phyloP scores from a whole-genome alignment of 2,888 invertebrate genomes.

The Zhuqinia jingwanae region DNA sequence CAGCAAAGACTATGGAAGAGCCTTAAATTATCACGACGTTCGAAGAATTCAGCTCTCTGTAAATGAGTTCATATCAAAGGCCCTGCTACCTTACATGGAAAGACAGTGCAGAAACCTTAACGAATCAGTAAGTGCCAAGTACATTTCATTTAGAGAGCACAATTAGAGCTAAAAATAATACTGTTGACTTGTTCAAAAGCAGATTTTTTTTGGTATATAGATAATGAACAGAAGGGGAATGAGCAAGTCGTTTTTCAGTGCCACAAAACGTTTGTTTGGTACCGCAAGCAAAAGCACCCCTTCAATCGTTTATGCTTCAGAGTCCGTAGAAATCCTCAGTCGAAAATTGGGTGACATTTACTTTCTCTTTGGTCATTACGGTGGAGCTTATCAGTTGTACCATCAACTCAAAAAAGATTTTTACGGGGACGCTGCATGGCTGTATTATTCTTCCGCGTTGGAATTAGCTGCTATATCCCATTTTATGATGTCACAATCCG shows the following conservation, averaged over 20 bases:
- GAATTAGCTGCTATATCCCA: conserved; percentile 96
- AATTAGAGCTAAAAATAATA: no score
- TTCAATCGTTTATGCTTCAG: conserved; percentile 87
- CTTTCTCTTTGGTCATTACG: conserved; percentile 97
- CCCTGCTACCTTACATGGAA: conserved; percentile 95
- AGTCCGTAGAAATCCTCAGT: conserved; percentile 91
- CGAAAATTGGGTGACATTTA: conserved; percentile 96
- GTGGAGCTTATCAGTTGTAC: conserved; percentile 95
- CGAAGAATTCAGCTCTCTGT: conserved; percentile 92
- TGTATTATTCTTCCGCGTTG: conserved; percentile 97
- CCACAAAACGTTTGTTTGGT: conserved; percentile 97
- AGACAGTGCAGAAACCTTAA: conserved; percentile 90
- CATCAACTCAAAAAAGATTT: conserved; percentile 99
- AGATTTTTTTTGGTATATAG: no score
- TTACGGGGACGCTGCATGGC: conserved; percentile 97
- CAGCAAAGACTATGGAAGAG: conserved; percentile 83
- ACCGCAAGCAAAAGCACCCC: conserved; percentile 80
- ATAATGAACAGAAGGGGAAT: conserved; percentile 89
- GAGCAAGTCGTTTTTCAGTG: conserved; percentile 94
- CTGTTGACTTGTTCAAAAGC: no score
- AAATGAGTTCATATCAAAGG: conserved; percentile 92
- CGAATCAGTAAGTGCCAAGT: conserved; percentile 86
- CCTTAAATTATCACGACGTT: conserved; percentile 90
- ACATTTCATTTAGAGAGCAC: no score
- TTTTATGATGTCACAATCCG: conserved; percentile 79